Percentiles rank a stretch among this genome's conserved stretches.
Conservation (phyloP, 2,113 vertebrate genomes). For the Bujurquina vittata region DNA sequence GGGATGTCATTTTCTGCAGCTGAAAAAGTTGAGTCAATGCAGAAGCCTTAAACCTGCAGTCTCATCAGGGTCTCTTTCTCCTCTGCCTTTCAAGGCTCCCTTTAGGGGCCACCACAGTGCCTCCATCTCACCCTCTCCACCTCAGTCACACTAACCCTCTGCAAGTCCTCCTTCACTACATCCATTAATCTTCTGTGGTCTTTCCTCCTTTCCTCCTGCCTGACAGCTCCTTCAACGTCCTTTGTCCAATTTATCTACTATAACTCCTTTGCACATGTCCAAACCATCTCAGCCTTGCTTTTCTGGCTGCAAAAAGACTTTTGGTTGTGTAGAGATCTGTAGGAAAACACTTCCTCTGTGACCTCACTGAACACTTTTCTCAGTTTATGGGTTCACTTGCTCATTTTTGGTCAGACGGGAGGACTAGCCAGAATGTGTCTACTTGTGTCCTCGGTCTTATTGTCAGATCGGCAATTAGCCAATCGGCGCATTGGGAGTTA, state of each 20-base stretch:
- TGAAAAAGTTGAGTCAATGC: not conserved
- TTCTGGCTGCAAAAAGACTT: rapidly evolving
- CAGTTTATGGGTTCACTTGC: not conserved
- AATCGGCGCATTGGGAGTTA: not conserved
- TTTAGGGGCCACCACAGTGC: not conserved
- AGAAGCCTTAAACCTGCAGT: not conserved
- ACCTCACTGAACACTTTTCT: not conserved
- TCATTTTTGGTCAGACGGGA: too few species aligned
- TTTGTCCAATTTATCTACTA: too few species aligned
- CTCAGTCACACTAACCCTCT: not conserved
- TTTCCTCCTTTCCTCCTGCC: not conserved
- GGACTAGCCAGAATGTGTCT: not conserved
- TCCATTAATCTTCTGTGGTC: rapidly evolving
- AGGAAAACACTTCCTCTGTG: not conserved
- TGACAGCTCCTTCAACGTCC: not conserved
- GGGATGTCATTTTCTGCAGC: too few species aligned
- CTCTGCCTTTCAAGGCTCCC: not conserved
- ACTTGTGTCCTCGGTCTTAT: not conserved
- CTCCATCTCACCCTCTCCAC: not conserved
- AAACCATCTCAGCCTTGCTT: not conserved
- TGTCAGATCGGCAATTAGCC: not conserved
- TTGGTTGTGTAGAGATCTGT: not conserved
- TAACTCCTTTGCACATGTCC: not conserved
- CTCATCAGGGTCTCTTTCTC: too few species aligned
- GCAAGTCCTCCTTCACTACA: not conserved